Conservation (phyloP, 1,140 invertebrate genomes). For the Sminthurinus signatus region DNA sequence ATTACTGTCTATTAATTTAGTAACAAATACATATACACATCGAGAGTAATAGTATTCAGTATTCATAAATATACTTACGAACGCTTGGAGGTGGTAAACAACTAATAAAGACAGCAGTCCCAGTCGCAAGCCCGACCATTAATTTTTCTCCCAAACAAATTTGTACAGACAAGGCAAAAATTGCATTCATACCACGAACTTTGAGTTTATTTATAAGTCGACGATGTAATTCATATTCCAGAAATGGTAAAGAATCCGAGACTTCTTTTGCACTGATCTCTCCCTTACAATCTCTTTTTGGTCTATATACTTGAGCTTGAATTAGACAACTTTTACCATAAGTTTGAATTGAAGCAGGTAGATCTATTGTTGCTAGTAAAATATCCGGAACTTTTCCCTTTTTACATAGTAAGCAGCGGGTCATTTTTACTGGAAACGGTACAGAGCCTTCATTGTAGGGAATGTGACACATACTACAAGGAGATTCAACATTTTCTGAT, state of each 20-base stretch:
- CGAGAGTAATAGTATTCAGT: too few relatives aligned
- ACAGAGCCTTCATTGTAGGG: constrained; percentile 66
- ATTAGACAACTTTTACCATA: constrained; percentile 69
- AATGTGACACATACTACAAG: constrained; percentile 65
- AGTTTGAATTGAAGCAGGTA: constrained; percentile 64
- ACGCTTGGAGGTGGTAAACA: constrained; percentile 30
- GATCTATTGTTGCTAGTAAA: constrained; percentile 79
- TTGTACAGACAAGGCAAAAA: constrained; percentile 76
- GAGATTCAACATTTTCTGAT: constrained; percentile 13
- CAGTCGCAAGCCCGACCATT: constrained; percentile 78
- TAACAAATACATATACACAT: too few relatives aligned
- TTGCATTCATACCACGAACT: constrained; percentile 88
- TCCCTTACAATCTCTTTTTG: constrained; percentile 68
- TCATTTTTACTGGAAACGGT: constrained; percentile 61
- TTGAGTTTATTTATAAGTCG: constrained; percentile 84
- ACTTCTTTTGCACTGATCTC: constrained; percentile 90
- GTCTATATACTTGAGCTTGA: constrained; percentile 69
- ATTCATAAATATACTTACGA: too few relatives aligned
- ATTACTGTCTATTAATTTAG: too few relatives aligned
- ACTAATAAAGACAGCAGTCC: constrained; percentile 59
- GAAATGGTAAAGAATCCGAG: constrained; percentile 83
- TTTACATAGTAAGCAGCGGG: constrained; percentile 62
- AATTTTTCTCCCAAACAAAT: constrained; percentile 81
- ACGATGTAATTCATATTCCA: constrained; percentile 92
- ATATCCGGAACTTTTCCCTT: constrained; percentile 82